Evolutionary conservation across 2,888 invertebrate genomes (phyloP).

Genomic region (Spatulosminthurus flaviceps): DNA sequence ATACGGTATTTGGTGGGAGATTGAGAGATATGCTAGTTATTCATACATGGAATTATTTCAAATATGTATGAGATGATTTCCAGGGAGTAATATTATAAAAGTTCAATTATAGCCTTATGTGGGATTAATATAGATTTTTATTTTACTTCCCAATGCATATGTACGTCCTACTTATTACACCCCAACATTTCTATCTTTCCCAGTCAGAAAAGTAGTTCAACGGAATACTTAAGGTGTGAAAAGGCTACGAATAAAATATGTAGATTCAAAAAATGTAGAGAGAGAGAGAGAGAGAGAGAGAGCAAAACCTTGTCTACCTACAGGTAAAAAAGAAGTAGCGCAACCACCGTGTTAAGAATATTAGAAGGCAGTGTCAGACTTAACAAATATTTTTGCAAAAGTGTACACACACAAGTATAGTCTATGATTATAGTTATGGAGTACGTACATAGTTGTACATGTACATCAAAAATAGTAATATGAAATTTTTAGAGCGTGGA

Average conservation of each 20-base stretch:
- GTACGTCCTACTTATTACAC: background rate
- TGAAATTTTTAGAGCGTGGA: too few relatives aligned
- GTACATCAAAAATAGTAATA: background rate
- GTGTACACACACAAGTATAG: background rate
- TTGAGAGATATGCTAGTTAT: background rate
- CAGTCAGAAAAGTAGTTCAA: too few relatives aligned
- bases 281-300: too few relatives aligned
- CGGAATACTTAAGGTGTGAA: too few relatives aligned
- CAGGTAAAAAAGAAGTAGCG: background rate
- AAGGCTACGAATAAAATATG: too few relatives aligned
- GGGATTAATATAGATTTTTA: conserved; percentile 4
- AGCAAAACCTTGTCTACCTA: background rate
- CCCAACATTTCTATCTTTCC: too few relatives aligned
- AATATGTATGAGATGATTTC: background rate
- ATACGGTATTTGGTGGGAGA: background rate
- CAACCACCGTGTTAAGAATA: background rate
- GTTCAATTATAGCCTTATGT: conserved; percentile 9
- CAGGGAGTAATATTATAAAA: background rate
- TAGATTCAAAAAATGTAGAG: too few relatives aligned
- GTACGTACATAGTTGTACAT: background rate
- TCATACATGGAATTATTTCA: background rate
- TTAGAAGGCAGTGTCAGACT: background rate
- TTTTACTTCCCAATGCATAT: background rate
- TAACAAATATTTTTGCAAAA: background rate
- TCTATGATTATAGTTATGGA: background rate